A percentile compares a stretch with the other conserved stretches of the same genome.
Evolutionary conservation across 2,888 invertebrate species (phyloP).

Genomic region (Eristalis intricaria): DNA sequence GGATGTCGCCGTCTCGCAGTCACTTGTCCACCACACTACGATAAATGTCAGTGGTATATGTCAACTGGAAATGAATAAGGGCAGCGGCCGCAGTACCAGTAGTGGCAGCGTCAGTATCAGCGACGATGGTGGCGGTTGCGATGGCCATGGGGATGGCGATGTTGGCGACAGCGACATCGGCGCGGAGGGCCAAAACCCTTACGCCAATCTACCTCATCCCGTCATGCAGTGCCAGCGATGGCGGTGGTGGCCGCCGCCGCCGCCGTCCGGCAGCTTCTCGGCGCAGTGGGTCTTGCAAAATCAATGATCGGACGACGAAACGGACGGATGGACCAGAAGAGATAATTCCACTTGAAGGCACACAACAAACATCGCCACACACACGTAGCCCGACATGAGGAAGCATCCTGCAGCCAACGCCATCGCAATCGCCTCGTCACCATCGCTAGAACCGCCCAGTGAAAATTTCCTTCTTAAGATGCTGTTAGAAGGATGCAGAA

Average conservation of each 20-base stretch:
- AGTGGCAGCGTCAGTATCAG: not conserved
- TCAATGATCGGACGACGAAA: constrained; percentile 67
- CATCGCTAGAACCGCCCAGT: constrained; percentile 10
- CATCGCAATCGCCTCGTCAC: not conserved
- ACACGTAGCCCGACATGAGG: constrained; percentile 44
- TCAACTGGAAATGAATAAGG: constrained; percentile 71
- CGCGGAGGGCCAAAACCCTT: constrained; percentile 46
- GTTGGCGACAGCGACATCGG: constrained; percentile 20
- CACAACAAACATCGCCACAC: constrained; percentile 59
- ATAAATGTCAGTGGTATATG: constrained; percentile 67
- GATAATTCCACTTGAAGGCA: constrained; percentile 70
- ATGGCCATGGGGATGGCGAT: too few species aligned
- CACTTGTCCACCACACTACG: constrained; percentile 63
- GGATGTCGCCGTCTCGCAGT: constrained; percentile 56
- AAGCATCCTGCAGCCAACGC: constrained; percentile 36
- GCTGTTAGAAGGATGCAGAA: constrained; percentile 51
- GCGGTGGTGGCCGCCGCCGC: not conserved
- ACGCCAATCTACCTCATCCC: constrained; percentile 25
- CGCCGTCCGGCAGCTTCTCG: constrained; percentile 12
- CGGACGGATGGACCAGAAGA: constrained; percentile 67
- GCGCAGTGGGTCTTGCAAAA: constrained; percentile 38
- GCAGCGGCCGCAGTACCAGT: constrained; percentile 39
- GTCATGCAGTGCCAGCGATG: constrained; percentile 38
- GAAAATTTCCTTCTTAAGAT: constrained; percentile 68
- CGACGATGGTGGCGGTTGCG: constrained; percentile 30